These are phyloP conservation scores for Spea multiplicata DNA, from an alignment of 2,113 vertebrate species.

Conservation along the genomic window DNA sequence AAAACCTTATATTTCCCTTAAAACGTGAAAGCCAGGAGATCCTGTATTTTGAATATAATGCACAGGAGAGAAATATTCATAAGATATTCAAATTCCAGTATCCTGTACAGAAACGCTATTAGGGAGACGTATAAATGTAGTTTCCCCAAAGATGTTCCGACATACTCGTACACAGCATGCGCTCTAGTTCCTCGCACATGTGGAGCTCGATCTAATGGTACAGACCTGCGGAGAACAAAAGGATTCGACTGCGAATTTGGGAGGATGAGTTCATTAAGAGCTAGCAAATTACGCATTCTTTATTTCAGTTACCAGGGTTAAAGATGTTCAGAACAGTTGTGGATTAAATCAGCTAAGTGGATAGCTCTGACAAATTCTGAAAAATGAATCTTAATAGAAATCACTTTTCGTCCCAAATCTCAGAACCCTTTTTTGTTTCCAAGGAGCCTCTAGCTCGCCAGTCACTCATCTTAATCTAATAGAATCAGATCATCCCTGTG, in stretches of 20 bases:
- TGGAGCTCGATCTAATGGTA: too few species aligned
- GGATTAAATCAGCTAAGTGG: slow-evolving; percentile 26
- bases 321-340: slow-evolving; percentile 29
- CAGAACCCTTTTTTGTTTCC: neutral
- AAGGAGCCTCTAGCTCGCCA: neutral
- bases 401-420: slow-evolving; percentile 7
- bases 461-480: neutral
- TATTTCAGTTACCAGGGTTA: slow-evolving; percentile 36
- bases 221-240: slow-evolving; percentile 1
- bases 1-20: too few species aligned
- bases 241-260: neutral
- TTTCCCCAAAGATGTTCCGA: too few species aligned
- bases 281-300: slow-evolving; percentile 25
- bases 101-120: too few species aligned
- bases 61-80: too few species aligned
- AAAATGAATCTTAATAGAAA: slow-evolving; percentile 19
- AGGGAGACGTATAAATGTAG: too few species aligned
- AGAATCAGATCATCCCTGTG: too few species aligned
- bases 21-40: too few species aligned
- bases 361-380: neutral
- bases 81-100: too few species aligned
- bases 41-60: too few species aligned
- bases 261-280: slow-evolving; percentile 16
- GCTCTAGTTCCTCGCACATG: too few species aligned
- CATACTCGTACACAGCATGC: too few species aligned